phyloP scores from a whole-genome alignment of 2,113 vertebrate genomes.

The Etheostoma cragini region DNA sequence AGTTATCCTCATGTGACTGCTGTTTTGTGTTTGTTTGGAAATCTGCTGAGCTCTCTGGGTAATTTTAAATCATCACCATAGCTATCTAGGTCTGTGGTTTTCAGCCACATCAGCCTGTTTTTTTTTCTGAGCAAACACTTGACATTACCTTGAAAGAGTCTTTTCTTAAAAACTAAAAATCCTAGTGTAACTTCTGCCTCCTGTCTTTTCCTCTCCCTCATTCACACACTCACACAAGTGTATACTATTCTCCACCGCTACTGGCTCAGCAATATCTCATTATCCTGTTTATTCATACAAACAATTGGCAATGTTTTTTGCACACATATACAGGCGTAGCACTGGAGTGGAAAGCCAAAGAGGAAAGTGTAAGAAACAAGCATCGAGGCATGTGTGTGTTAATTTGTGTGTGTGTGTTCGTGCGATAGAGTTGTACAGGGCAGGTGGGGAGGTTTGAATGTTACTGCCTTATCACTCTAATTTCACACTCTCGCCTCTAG shows the following conservation, averaged over 20 bases:
- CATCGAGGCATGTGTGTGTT: background rate
- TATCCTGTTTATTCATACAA: slow-evolving; percentile 55
- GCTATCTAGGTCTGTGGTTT: slow-evolving; percentile 49
- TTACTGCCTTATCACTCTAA: slow-evolving; percentile 76
- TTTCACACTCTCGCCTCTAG: slow-evolving; percentile 76
- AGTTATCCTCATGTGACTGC: slow-evolving; percentile 51
- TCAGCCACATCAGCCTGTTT: slow-evolving; percentile 31
- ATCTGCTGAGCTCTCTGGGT: slow-evolving; percentile 36
- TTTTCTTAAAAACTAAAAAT: slow-evolving; percentile 40
- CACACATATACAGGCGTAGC: slow-evolving; percentile 10
- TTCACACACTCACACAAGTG: background rate
- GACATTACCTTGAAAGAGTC: slow-evolving; percentile 49
- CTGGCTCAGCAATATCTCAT: slow-evolving; percentile 49
- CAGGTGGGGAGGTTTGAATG: slow-evolving; percentile 67
- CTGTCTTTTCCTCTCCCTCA: background rate
- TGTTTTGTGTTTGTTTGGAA: slow-evolving; percentile 43
- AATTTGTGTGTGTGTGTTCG: background rate
- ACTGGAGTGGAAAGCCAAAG: background rate
- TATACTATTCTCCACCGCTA: background rate
- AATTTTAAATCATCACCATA: slow-evolving; percentile 30
- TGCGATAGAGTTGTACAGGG: slow-evolving; percentile 16
- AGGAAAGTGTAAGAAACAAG: background rate
- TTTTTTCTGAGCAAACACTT: slow-evolving; percentile 36
- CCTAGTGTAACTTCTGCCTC: slow-evolving; percentile 13
- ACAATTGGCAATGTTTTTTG: slow-evolving; percentile 23